phyloP scores from a whole-genome alignment of 53 echinoderm and acorn worm species.

The Patiria pectinifera region DNA sequence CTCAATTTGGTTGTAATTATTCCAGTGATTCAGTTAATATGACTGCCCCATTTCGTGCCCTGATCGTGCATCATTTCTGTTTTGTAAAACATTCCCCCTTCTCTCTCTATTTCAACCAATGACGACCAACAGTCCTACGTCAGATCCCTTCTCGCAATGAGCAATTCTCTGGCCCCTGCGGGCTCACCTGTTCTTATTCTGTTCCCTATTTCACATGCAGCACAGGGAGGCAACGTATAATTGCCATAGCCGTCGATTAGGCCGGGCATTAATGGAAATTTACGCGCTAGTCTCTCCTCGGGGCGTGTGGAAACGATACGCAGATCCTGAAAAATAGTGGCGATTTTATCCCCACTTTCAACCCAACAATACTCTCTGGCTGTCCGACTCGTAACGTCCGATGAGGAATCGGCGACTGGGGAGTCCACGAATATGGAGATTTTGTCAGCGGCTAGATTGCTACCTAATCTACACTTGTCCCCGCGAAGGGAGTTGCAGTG shows the following conservation, averaged over 20 bases:
- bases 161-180: constrained; percentile 14
- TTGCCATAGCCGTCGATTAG: constrained; percentile 62
- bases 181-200: constrained; percentile 28
- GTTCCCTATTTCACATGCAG: constrained; percentile 11
- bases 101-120: not conserved
- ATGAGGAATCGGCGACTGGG: constrained; percentile 38
- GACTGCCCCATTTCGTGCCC: not conserved
- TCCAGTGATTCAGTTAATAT: constrained; percentile 12
- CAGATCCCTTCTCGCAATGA: constrained; percentile 25
- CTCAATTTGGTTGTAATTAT: constrained; percentile 15
- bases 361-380: constrained; percentile 17
- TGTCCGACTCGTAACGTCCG: not conserved
- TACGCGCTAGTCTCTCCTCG: constrained; percentile 43
- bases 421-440: constrained; percentile 29
- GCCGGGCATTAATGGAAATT: constrained; percentile 57
- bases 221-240: constrained; percentile 49
- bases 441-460: constrained; percentile 28
- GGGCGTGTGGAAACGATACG: constrained; percentile 57
- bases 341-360: not conserved
- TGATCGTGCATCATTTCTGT: not conserved
- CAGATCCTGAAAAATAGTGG: not conserved
- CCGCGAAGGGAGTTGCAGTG: constrained; percentile 40
- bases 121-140: not conserved
- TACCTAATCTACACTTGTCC: constrained; percentile 34
- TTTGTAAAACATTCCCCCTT: not conserved